Base-by-base conservation (phyloP, 1,140 invertebrate genomes). In the Drosophila baimaii region DNA sequence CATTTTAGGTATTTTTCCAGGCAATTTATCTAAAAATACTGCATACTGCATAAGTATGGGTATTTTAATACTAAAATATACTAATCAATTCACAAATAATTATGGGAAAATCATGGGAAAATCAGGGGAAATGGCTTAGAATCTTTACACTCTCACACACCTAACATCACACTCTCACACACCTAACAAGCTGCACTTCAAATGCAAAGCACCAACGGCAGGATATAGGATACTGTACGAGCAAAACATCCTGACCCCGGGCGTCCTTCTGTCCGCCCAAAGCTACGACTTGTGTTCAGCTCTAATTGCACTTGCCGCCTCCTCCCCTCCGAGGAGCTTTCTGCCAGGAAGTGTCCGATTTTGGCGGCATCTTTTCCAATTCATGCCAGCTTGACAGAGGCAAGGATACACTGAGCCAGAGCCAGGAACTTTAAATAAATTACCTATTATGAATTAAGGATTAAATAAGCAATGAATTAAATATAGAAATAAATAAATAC, bases 281-380 rank as follows among this genome's bases (percentile, higher is more conserved):
- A 61, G 58, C 41, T 35, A 39, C 68, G 76, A 58, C 68, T 55
- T 80, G 69, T 80, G 72, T 77, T 80, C 69, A 61, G 58, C 68
- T 63, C 76, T 84, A 85, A 85, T 85, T 85, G 82, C 77, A 56
- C 27, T 74, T 59, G 41, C 41, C 31, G 65, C 47, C 19, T 0
- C 4, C 19, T 0, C 4, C 23, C 46, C 46, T n/a, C 27, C 3
- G 10, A 7, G 15, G 9, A 46, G 13, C 19, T 19, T n/a, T 3
- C 13, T 39, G 7, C 8, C 5, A 19, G 21, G 19, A 39, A 58
- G 64, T 65, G 27, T 70, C 54, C 44, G 8, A 7, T 70, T 72
- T 51, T 49, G 49, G 29, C 29, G 71, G 55, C n/a, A n/a, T n/a
- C n/a, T n/a, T n/a, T n/a, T n/a, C n/a, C n/a, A n/a, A n/a, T n/a